A percentile compares a stretch with the other conserved stretches of the same genome.
These are phyloP conservation scores for Marmota monax DNA, from an alignment of 2,113 vertebrate genomes.

Conservation along the genomic window DNA sequence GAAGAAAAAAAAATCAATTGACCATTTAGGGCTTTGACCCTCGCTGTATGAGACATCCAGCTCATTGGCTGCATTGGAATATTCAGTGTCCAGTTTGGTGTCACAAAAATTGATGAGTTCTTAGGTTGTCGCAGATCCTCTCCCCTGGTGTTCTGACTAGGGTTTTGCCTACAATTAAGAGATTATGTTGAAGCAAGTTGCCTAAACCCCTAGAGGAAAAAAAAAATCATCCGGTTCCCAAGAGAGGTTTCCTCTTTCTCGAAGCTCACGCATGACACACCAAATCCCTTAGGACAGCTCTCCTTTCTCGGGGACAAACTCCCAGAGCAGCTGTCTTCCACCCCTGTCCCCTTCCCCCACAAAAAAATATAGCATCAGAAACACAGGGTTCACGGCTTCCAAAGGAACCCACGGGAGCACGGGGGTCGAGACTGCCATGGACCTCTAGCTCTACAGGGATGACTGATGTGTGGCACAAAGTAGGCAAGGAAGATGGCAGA, in stretches of 20 bases:
- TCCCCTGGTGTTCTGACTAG: neutral
- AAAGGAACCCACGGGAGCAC: rapidly evolving
- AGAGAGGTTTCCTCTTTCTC: conserved; percentile 67
- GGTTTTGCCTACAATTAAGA: conserved; percentile 45
- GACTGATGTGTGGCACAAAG: neutral
- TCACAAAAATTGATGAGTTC: neutral
- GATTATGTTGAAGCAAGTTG: neutral
- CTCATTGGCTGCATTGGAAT: neutral
- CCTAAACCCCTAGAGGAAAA: conserved; percentile 28
- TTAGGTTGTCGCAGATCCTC: neutral
- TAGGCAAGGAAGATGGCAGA: neutral
- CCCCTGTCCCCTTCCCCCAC: rapidly evolving
- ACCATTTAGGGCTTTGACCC: neutral
- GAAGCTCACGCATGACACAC: neutral
- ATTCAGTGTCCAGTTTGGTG: neutral
- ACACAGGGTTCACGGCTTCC: neutral
- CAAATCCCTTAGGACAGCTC: conserved; percentile 20
- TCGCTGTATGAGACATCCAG: neutral
- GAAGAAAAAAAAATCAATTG: neutral
- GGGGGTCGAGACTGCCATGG: rapidly evolving
- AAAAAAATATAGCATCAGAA: neutral
- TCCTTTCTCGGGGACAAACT: conserved; percentile 37
- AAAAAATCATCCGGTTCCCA: conserved; percentile 20
- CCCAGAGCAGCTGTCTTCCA: conserved; percentile 32
- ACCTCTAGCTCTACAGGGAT: neutral